Evolutionary conservation across 1,140 invertebrate species (phyloP).

Genomic region (Schlechtendalia chinensis): DNA sequence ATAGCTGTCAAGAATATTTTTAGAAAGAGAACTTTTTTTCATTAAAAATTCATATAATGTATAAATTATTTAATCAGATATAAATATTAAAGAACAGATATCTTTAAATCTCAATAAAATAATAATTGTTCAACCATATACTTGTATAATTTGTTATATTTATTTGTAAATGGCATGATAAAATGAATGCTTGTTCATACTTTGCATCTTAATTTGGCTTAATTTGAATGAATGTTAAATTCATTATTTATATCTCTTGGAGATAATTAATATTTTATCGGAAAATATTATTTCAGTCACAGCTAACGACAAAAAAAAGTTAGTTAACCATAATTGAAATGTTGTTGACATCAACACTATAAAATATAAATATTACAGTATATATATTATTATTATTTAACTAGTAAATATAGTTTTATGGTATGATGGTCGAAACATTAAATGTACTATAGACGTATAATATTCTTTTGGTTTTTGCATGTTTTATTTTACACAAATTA

Average conservation of each 20-base stretch:
- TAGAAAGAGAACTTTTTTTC: background rate
- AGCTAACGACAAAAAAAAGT: slow-evolving; percentile 5
- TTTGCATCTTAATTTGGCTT: background rate
- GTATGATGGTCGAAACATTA: no score
- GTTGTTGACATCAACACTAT: no score
- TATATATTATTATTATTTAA: no score
- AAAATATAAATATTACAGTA: no score
- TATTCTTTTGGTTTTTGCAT: no score
- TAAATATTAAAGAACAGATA: background rate
- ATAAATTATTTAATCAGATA: background rate
- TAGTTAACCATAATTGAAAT: background rate
- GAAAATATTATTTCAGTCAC: background rate
- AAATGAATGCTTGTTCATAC: slow-evolving; percentile 5
- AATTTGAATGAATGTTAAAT: background rate
- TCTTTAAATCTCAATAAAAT: background rate
- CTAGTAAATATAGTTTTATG: no score
- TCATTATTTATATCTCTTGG: background rate
- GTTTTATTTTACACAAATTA: no score
- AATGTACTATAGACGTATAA: no score
- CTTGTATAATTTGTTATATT: background rate
- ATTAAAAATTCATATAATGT: background rate
- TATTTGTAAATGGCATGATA: background rate
- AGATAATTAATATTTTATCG: background rate
- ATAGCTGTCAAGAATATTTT: background rate
- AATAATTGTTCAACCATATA: no score